phyloP scores from a whole-genome alignment of 2,888 invertebrate genomes.

The Deilephila elpenor region DNA sequence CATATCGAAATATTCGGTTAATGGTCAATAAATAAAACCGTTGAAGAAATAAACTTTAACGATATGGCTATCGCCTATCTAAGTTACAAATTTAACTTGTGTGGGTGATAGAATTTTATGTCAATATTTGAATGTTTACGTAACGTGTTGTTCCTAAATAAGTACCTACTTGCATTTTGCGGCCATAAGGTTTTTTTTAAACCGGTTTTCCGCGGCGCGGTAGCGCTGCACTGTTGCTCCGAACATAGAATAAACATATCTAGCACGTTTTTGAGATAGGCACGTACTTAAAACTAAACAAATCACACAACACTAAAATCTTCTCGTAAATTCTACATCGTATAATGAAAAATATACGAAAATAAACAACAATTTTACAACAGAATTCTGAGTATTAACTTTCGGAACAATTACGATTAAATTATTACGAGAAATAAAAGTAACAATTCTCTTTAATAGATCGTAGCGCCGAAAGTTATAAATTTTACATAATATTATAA shows the following conservation, averaged over 20 bases:
- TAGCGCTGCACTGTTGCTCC: constrained; percentile 47
- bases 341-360: background rate
- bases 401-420: constrained; percentile 15
- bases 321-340: background rate
- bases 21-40: constrained; percentile 16
- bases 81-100: constrained; percentile 23
- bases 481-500: constrained; percentile 11
- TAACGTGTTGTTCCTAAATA: constrained; percentile 34
- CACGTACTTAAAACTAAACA: background rate
- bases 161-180: constrained; percentile 38
- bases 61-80: constrained; percentile 25
- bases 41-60: constrained; percentile 27
- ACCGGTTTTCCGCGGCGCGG: constrained; percentile 50
- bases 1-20: constrained; percentile 13
- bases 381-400: background rate
- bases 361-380: background rate
- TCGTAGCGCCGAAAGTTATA: background rate
- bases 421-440: background rate
- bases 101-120: constrained; percentile 31
- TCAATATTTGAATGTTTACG: constrained; percentile 32
- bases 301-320: background rate
- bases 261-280: constrained; percentile 1
- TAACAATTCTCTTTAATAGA: background rate
- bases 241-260: constrained; percentile 42
- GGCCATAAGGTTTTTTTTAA: constrained; percentile 40